These are phyloP conservation scores for Pseudochaenichthys georgianus DNA, from an alignment of 2,797 vertebrate genomes.

Conservation along the genomic window DNA sequence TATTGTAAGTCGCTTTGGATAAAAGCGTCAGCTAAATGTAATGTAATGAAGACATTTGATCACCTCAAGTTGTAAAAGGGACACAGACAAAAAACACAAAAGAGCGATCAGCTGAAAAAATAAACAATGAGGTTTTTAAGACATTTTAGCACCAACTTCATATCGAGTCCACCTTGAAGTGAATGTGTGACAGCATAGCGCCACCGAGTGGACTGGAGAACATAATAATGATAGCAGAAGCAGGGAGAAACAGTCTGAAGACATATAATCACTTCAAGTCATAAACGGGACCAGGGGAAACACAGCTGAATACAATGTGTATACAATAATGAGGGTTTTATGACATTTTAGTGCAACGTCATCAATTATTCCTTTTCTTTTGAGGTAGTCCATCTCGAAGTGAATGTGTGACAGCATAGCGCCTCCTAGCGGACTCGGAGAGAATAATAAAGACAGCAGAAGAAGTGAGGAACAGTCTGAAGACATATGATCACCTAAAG, in stretches of 20 bases:
- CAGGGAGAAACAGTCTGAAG: neutral
- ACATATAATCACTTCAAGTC: neutral
- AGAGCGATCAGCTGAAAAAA: neutral
- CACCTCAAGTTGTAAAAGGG: no score
- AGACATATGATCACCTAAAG: neutral
- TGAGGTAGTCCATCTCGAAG: neutral
- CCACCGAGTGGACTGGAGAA: constrained; percentile 67
- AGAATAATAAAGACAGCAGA: constrained; percentile 1
- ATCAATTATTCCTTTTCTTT: neutral
- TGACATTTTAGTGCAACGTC: neutral
- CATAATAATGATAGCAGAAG: neutral
- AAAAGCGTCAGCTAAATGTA: no score
- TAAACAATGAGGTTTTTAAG: neutral
- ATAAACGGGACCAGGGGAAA: no score
- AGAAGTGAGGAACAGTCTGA: neutral
- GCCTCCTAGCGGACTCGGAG: constrained; percentile 59
- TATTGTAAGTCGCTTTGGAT: no score
- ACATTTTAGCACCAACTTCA: neutral
- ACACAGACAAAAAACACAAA: neutral
- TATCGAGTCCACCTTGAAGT: no score
- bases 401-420: constrained; percentile 41
- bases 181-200: no score
- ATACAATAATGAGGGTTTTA: neutral
- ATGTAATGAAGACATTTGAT: no score
- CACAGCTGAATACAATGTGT: no score